Conservation (phyloP, 2,797 vertebrate species). For the Microctenopoma lineatum region DNA sequence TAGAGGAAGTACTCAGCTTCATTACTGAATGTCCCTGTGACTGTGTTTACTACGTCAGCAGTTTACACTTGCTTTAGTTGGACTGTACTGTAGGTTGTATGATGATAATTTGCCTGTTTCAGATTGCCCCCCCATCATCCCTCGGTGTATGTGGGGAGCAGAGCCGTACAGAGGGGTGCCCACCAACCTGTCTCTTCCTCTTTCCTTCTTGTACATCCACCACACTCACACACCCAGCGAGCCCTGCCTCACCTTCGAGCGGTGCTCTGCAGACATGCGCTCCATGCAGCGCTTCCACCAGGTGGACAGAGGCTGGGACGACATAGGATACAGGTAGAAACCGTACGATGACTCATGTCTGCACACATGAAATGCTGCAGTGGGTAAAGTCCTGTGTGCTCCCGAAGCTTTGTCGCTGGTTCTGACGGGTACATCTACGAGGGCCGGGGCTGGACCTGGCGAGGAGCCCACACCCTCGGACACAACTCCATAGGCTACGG, state of each 20-base stretch:
- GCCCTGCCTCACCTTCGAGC: slow-evolving; percentile 83
- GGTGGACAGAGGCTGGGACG: slow-evolving; percentile 83
- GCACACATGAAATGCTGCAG: background rate
- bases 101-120: slow-evolving; percentile 11
- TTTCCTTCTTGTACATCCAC: slow-evolving; percentile 88
- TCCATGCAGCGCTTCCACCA: slow-evolving; percentile 93
- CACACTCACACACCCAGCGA: slow-evolving; percentile 82
- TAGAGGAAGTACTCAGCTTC: background rate
- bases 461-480: slow-evolving; percentile 88
- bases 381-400: background rate
- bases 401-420: slow-evolving; percentile 88
- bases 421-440: slow-evolving; percentile 90
- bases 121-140: slow-evolving; percentile 89
- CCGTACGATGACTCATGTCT: too few species aligned
- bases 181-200: slow-evolving; percentile 79
- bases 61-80: too few species aligned
- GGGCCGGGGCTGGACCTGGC: slow-evolving; percentile 89
- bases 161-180: slow-evolving; percentile 85
- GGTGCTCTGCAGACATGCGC: slow-evolving; percentile 86
- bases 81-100: too few species aligned
- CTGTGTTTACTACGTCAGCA: too few species aligned
- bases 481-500: slow-evolving; percentile 89
- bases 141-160: slow-evolving; percentile 90
- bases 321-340: slow-evolving; percentile 92
- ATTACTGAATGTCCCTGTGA: too few species aligned